Conservation (phyloP, 2,113 vertebrate species). For the Deroptyus accipitrinus region DNA sequence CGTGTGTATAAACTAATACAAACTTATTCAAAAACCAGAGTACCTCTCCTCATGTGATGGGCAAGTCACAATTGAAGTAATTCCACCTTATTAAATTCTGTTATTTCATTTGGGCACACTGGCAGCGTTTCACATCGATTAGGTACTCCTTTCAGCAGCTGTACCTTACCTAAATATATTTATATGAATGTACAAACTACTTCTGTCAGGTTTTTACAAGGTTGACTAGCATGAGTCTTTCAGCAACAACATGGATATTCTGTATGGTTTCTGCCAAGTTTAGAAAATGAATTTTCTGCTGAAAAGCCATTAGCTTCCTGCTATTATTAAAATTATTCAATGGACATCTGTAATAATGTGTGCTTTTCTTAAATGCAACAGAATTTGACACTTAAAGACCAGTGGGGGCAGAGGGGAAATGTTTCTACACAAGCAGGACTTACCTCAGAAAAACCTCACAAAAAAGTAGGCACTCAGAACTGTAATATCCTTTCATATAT, state of each 20-base stretch:
- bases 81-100: not conserved
- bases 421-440: not conserved
- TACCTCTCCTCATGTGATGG: not conserved
- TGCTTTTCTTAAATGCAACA: not conserved
- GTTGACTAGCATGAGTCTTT: not conserved
- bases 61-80: not conserved
- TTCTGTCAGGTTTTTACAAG: not conserved
- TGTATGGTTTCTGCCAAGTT: not conserved
- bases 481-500: not conserved
- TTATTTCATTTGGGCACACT: not conserved
- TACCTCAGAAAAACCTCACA: not conserved
- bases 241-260: not conserved
- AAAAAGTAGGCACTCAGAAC: not conserved
- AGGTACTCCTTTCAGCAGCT: not conserved
- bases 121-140: not conserved
- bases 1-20: not conserved
- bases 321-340: not conserved
- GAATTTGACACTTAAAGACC: not conserved
- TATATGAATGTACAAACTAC: not conserved
- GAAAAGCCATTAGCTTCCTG: slow-evolving; percentile 5
- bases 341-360: not conserved
- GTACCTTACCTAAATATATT: not conserved
- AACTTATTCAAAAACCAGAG: not conserved
- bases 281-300: not conserved
- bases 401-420: not conserved